Conservation (phyloP, 2,888 invertebrate species). For the Emesis furor region DNA sequence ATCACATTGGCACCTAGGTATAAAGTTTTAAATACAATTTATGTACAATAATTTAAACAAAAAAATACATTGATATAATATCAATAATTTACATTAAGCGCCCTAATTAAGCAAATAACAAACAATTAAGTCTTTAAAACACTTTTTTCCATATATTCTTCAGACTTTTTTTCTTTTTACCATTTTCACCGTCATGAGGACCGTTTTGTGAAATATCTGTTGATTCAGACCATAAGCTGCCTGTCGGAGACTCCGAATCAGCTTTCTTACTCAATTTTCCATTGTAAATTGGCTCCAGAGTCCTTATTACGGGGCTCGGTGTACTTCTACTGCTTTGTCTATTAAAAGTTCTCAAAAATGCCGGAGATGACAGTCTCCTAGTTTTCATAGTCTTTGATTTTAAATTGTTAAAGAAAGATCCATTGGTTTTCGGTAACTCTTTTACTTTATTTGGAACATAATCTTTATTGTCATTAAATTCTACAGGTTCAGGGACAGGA, state of each 20-base stretch:
- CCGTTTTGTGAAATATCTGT: slow-evolving; percentile 88
- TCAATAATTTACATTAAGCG: slow-evolving; percentile 86
- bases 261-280: slow-evolving; percentile 85
- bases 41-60: slow-evolving; percentile 80
- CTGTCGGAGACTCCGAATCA: slow-evolving; percentile 87
- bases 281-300: slow-evolving; percentile 84
- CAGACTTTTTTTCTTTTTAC: slow-evolving; percentile 93
- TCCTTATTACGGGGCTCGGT: slow-evolving; percentile 85
- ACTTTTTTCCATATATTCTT: slow-evolving; percentile 96
- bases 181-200: slow-evolving; percentile 81
- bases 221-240: slow-evolving; percentile 89
- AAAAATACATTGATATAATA: slow-evolving; percentile 81
- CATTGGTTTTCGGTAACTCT: slow-evolving; percentile 87
- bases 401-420: slow-evolving; percentile 88
- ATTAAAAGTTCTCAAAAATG: slow-evolving; percentile 91
- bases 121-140: slow-evolving; percentile 90
- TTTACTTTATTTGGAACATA: slow-evolving; percentile 75
- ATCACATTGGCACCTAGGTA: slow-evolving; percentile 90
- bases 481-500: slow-evolving; percentile 87
- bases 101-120: slow-evolving; percentile 73
- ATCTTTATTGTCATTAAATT: slow-evolving; percentile 81
- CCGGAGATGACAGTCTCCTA: slow-evolving; percentile 92
- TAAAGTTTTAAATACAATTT: slow-evolving; percentile 83
- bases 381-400: slow-evolving; percentile 89
- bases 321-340: slow-evolving; percentile 88